These are phyloP conservation scores for Mastacembelus armatus DNA, from an alignment of 2,797 vertebrate genomes.

Conservation along the genomic window DNA sequence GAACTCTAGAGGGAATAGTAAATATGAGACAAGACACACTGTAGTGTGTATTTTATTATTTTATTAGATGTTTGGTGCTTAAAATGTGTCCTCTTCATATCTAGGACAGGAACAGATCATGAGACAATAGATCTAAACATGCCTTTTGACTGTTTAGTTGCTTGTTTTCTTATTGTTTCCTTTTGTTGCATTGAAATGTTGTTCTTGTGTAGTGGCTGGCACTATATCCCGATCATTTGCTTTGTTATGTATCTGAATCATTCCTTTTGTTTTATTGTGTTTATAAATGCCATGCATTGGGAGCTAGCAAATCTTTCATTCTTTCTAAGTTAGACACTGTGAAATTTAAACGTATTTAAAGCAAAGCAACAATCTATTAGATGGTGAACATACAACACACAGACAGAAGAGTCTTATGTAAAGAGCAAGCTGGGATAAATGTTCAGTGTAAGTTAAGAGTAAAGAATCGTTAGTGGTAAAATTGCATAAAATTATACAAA, in stretches of 20 bases:
- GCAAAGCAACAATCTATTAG: neutral
- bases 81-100: too few species aligned
- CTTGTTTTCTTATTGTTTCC: neutral
- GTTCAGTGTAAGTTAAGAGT: too few species aligned
- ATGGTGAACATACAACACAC: too few species aligned
- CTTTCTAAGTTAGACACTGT: too few species aligned
- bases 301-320: neutral
- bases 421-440: too few species aligned
- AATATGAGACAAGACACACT: neutral
- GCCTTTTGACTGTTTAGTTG: neutral
- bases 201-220: neutral
- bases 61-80: too few species aligned
- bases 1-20: neutral
- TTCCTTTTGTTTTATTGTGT: too few species aligned
- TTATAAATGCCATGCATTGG: neutral
- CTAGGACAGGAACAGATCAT: neutral
- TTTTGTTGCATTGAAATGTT: neutral
- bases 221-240: neutral
- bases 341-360: too few species aligned
- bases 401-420: too few species aligned
- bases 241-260: slow-evolving; percentile 9
- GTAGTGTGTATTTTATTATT: too few species aligned
- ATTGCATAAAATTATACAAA: too few species aligned
- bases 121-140: neutral
- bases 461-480: too few species aligned